Evolutionary conservation across 2,797 vertebrate species (phyloP), one percentile per base, ranked within the genome.

Genomic region (Discoglossus pictus): DNA sequence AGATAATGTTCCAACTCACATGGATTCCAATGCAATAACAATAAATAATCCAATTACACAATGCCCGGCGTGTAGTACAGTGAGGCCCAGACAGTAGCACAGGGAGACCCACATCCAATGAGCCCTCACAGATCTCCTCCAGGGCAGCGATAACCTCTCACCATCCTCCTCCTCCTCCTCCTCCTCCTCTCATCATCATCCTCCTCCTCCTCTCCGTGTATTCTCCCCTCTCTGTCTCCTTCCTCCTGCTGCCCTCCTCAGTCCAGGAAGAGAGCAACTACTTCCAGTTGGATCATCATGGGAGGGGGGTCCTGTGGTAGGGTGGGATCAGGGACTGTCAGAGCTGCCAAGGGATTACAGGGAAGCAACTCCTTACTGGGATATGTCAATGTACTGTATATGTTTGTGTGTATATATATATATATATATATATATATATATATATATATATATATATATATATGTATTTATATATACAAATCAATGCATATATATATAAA

Each of bases 261-360:
- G 66, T 23, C 66, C 66, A 61, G 66, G 58, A 51, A 61, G 56
- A 67, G 39, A 44, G 44, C 38, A 52, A 59, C 66, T 61, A 24
- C 67, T 62, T 69, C 59, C 67, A 62, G 54, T 38, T 24, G 58
- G 55, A 68, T 53, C 66, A 46, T 68, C 46, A 17, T 58, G 17
- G 5, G 25, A 42, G 18, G 35, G 17, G 24, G 42, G 20, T 21
- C 51, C 27, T 38, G 27, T 55, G 27, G 17, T 23, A n/a, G 11
- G 52, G 31, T 18, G 35, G 59, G 21, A 25, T 47, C 42, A 36
- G 11, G n/a, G n/a, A n/a, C n/a, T n/a, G n/a, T n/a, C n/a, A 8
- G 27, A 8, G 27, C 8, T 31, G 27, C 8, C n/a, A n/a, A n/a
- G n/a, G n/a, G n/a, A n/a, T n/a, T n/a, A n/a, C n/a, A n/a, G n/a